Base-by-base conservation (phyloP, 2,888 invertebrate genomes). In the Chromoteleia sp. region DNA sequence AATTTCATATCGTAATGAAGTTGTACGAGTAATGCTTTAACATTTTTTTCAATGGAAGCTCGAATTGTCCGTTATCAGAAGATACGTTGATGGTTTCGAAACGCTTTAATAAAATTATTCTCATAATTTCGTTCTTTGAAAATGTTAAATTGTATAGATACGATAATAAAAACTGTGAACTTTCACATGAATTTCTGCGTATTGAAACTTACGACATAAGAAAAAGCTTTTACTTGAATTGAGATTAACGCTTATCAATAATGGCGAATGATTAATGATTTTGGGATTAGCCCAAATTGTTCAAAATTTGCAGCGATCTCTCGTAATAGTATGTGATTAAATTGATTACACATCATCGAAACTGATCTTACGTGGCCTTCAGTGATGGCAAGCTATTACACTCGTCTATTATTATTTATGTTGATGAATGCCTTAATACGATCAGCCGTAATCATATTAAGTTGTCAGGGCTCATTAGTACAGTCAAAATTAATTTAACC, bases 391-490 rank as follows among this genome's bases (percentile, higher is more conserved):
- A 52, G 4, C 50, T 52, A 61, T 61, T 61, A 41, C 8, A 52
- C 15, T 73, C 30, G 30, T 33, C 63, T 45, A 45, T 30, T 63
- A 63, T 63, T 56, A 61, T 61, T 73, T 54, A 74, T 63, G 56
- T 63, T 63, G 41, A 74, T 74, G 54, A 45, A 43, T 54, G 29
- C 25, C 36, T 65, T 74, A 74, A 65, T 65, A 54, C 25, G 45
- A 65, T 74, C 45, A 36, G 33, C 12, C 30, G 6, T 45, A 52
- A 63, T 74, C 65, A 45, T 39, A 74, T 56, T 63, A 56, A 56
- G 73, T 54, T 15, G 45, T 63, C 56, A 74, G 36, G 15, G 25
- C 56, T 65, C 30, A 65, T 74, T 74, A 65, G 43, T 15, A 17
- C n/a, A 36, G 17, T 15, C 21, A 15, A 74, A 65, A 74, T 74